phyloP scores from a whole-genome alignment of 2,888 invertebrate species.

The Clitarchus hookeri region DNA sequence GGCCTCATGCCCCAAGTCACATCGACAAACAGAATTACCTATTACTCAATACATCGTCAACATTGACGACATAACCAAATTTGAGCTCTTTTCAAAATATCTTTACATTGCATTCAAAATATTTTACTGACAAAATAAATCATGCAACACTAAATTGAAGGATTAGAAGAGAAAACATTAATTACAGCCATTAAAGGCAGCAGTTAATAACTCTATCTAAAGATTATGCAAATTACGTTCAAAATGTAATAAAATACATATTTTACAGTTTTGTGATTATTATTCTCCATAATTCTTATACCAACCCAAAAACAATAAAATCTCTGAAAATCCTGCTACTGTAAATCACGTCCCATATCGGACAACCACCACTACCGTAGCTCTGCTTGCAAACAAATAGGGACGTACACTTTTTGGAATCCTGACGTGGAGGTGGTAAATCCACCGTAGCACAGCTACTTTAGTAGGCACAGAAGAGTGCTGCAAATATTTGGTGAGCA shows the following conservation, averaged over 20 bases:
- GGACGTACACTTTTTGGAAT: conserved; percentile 79
- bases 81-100: no score
- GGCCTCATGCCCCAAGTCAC: no score
- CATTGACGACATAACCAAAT: no score
- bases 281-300: not conserved
- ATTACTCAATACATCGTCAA: no score
- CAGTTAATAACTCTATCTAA: no score
- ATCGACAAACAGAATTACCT: no score
- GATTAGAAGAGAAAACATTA: not conserved
- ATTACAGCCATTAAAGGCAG: not conserved
- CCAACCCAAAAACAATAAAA: no score
- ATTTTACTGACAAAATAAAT: no score
- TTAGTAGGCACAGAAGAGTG: conserved; percentile 92
- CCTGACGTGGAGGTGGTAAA: conserved; percentile 87
- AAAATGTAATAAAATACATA: not conserved
- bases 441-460: conserved; percentile 95
- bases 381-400: conserved; percentile 75
- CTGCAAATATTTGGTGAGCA: conserved; percentile 79
- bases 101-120: no score
- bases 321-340: not conserved
- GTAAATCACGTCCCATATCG: not conserved
- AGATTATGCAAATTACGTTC: no score
- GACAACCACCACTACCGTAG: conserved; percentile 53
- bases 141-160: no score
- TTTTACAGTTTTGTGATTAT: not conserved